Evolutionary conservation across 1,140 invertebrate species (phyloP), one percentile per base, ranked within the genome.

Genomic region (Araneus ventricosus): DNA sequence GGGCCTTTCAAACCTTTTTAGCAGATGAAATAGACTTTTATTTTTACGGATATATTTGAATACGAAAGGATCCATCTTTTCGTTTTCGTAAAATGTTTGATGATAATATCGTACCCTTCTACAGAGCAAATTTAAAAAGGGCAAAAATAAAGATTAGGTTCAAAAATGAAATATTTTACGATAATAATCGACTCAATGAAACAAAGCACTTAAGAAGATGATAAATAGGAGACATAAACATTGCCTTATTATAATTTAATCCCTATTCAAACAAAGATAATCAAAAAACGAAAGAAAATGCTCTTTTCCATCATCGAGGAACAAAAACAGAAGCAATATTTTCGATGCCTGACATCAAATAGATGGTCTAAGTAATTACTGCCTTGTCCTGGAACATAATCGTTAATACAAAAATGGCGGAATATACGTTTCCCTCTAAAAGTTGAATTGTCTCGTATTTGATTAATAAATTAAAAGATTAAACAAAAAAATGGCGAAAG

Each of bases 161-260:
- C 5, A n/a, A 61, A 61, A 24, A 61, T 20, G 59, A 75, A 75
- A 75, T 34, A 20, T 20, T 75, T 34, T 34, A 20, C 34, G n/a
- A 27, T 52, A 30, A 67, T 67, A 67, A 67, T 27, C 14, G 30
- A 20, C 17, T 17, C 30, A 34, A 34, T 70, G 30, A 75, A 20
- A 34, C 30, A 75, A 75, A 34, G 30, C 70, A 75, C 27, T 75
- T 75, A 75, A 37, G 30, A 5, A 70, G 27, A 75, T 75, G 30
- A 75, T 75, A 75, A 75, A 34, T 75, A 34, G 70, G 37, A 63
- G 27, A 30, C 70, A 20, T 75, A 37, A 75, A 75, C 70, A 20
- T 75, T 75, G 30, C 70, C 70, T 75, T 75, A 34, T 75, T 75
- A 75, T 75, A 75, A 75, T 75, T 75, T 75, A 75, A 75, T 75